Evolutionary conservation across 2,888 invertebrate species (phyloP).

Genomic region (Crossocerus cetratus): DNA sequence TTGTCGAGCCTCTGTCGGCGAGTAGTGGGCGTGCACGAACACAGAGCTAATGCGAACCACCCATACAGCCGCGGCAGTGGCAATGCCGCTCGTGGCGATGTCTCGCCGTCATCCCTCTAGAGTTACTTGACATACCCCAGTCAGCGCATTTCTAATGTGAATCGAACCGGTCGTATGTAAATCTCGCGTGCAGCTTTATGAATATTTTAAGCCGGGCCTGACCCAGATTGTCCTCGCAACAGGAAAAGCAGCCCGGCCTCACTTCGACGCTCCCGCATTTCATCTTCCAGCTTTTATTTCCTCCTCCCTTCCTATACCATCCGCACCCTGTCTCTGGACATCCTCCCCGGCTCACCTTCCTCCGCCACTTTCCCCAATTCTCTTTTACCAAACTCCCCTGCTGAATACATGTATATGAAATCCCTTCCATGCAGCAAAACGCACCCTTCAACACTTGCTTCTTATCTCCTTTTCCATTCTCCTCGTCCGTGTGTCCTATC

Average conservation of each 20-base stretch:
- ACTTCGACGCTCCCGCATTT: constrained; percentile 28
- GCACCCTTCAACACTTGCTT: no score
- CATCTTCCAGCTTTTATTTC: constrained; percentile 20
- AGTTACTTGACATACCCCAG: constrained; percentile 66
- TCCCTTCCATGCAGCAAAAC: no score
- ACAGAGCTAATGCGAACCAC: constrained; percentile 31
- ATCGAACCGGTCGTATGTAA: constrained; percentile 67
- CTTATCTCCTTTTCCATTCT: no score
- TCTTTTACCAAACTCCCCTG: no score
- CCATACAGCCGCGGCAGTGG: constrained; percentile 25
- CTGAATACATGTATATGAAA: no score
- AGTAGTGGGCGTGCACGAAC: constrained; percentile 39
- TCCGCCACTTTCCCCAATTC: no score
- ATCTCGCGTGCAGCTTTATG: constrained; percentile 72
- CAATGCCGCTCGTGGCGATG: constrained; percentile 18
- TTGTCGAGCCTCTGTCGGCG: constrained; percentile 46
- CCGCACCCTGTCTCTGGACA: not conserved
- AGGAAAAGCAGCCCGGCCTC: constrained; percentile 60
- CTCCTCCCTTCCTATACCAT: not conserved
- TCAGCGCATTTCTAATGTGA: constrained; percentile 71
- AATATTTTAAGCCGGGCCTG: constrained; percentile 74
- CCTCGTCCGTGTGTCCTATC: no score
- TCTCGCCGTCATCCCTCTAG: constrained; percentile 55
- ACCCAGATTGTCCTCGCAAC: constrained; percentile 72
- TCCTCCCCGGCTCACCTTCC: not conserved